Evolutionary conservation across 64 coral and sea anemone genomes (phyloP).

Genomic region (Actinia tenebrosa): DNA sequence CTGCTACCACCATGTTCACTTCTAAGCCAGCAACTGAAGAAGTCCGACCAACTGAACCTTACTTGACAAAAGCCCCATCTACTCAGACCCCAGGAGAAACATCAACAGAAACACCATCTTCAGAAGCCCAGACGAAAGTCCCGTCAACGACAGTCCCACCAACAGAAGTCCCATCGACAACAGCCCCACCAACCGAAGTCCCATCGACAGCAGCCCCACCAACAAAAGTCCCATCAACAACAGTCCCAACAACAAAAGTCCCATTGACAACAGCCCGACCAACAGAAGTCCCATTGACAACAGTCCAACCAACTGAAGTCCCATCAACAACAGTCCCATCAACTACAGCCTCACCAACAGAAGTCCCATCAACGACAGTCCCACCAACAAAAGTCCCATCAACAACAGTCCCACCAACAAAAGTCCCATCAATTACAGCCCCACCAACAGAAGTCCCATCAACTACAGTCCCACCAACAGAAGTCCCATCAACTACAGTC

Average conservation of each 20-base stretch:
- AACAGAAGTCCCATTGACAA: background rate
- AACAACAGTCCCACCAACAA: background rate
- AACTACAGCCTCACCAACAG: background rate
- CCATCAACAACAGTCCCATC: background rate
- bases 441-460: background rate
- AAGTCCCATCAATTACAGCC: background rate
- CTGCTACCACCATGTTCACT: background rate
- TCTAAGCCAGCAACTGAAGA: background rate
- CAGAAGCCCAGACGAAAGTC: background rate
- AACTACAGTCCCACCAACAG: background rate
- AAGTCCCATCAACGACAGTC: background rate
- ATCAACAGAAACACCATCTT: background rate
- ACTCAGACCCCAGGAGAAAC: background rate
- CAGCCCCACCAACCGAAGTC: background rate
- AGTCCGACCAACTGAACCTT: background rate
- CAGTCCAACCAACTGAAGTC: background rate
- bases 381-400: background rate
- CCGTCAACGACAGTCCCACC: background rate
- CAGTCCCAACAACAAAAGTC: background rate
- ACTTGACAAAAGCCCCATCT: background rate
- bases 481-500: background rate
- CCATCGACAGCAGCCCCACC: background rate
- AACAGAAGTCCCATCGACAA: background rate
- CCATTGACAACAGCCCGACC: background rate
- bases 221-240: background rate